A percentile compares a stretch with the other conserved stretches of the same genome.
Conservation (phyloP, 2,797 vertebrate species). For the Myotis findleyi region DNA sequence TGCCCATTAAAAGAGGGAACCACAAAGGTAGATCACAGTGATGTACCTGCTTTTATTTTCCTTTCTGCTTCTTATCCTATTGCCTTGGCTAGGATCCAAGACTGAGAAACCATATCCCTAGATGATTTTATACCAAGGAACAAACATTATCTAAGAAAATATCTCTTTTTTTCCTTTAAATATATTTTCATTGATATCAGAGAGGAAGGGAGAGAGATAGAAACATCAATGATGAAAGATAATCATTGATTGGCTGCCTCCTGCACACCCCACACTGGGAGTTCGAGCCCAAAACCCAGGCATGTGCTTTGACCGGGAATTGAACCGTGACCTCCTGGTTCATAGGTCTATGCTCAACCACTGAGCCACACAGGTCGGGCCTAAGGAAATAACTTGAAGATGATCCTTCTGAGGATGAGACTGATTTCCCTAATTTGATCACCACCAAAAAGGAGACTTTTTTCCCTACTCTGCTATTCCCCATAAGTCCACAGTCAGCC, state of each 20-base stretch:
- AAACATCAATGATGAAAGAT: background rate
- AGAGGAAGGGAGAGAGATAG: background rate
- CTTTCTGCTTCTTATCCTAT: background rate
- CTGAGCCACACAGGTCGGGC: background rate
- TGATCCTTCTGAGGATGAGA: background rate
- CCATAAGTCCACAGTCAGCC: background rate
- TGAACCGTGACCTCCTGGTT: background rate
- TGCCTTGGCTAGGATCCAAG: background rate
- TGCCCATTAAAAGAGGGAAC: background rate
- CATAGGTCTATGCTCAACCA: background rate
- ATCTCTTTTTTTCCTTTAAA: background rate
- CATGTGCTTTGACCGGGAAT: background rate
- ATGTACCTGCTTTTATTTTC: background rate
- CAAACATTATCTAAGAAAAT: background rate
- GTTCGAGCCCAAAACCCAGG: background rate
- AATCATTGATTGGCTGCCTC: background rate
- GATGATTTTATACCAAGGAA: background rate
- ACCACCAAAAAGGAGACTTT: background rate
- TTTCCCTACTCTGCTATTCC: background rate
- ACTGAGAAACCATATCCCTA: background rate
- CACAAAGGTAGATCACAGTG: background rate
- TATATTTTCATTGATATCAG: background rate
- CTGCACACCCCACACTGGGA: background rate
- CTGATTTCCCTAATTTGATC: background rate
- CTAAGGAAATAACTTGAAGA: background rate